Evolutionary conservation across 2,113 vertebrate genomes (phyloP).

Genomic region (Indicator maculatus): DNA sequence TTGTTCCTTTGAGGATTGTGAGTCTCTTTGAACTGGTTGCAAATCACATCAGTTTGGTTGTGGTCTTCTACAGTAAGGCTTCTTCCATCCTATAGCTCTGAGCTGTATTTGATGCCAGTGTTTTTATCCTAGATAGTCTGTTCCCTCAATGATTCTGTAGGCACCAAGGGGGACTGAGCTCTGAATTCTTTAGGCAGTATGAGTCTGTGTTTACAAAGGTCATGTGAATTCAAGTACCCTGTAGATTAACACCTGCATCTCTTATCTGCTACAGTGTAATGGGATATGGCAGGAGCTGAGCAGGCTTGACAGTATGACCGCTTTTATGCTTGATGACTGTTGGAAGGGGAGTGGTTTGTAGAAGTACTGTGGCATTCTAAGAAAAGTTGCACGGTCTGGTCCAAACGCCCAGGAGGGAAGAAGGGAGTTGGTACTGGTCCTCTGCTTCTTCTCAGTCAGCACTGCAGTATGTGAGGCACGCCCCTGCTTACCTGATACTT

Average conservation of each 20-base stretch:
- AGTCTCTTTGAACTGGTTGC: background rate
- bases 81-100: background rate
- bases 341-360: background rate
- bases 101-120: background rate
- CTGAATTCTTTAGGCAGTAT: background rate
- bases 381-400: background rate
- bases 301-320: background rate
- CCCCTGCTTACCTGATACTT: background rate
- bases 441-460: background rate
- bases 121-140: background rate
- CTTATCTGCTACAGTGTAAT: background rate
- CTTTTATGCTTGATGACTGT: background rate
- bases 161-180: background rate
- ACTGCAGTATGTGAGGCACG: background rate
- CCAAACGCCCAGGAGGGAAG: background rate
- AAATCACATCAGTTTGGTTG: background rate
- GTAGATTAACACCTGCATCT: slow-evolving; percentile 12
- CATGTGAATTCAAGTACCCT: background rate
- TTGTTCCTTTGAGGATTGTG: background rate
- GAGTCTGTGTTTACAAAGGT: background rate
- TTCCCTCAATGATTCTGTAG: background rate
- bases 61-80: background rate
- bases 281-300: background rate
- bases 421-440: background rate
- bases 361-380: background rate